Percentiles rank a stretch among this genome's conserved stretches.
Conservation (phyloP, 2,113 vertebrate species). For the Bambusicola thoracicus region DNA sequence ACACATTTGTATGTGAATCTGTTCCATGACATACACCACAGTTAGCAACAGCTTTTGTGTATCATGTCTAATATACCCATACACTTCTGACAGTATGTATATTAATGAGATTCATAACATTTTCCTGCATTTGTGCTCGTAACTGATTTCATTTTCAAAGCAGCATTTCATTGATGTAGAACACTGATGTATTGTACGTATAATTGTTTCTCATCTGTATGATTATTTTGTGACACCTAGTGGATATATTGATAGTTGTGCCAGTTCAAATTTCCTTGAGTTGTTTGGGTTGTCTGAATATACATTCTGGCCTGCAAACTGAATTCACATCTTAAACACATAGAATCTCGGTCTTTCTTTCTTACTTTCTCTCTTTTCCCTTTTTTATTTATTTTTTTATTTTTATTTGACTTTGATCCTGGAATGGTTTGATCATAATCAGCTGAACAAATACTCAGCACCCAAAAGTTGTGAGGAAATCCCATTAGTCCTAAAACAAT, state of each 20-base stretch:
- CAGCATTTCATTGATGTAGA: constrained; percentile 48
- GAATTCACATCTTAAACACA: background rate
- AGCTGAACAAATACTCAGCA: background rate
- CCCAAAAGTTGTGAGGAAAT: background rate
- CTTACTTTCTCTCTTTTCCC: background rate
- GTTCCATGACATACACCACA: background rate
- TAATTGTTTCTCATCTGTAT: constrained; percentile 41
- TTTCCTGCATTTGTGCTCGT: constrained; percentile 64
- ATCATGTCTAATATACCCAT: constrained; percentile 49
- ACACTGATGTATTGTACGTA: background rate
- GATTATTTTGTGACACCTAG: constrained; percentile 73
- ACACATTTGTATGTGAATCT: background rate
- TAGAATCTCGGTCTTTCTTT: background rate
- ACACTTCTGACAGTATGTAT: constrained; percentile 51
- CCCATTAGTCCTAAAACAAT: background rate
- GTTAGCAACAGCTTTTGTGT: constrained; percentile 59
- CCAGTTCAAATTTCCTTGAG: background rate
- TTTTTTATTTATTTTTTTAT: background rate
- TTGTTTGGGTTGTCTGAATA: background rate
- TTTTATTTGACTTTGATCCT: background rate
- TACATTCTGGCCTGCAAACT: background rate
- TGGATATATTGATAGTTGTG: constrained; percentile 52
- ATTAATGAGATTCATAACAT: constrained; percentile 65
- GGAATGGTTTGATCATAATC: background rate
- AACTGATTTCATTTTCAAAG: constrained; percentile 47